Conservation (phyloP, 1,140 invertebrate species). For the Nymphalis io region DNA sequence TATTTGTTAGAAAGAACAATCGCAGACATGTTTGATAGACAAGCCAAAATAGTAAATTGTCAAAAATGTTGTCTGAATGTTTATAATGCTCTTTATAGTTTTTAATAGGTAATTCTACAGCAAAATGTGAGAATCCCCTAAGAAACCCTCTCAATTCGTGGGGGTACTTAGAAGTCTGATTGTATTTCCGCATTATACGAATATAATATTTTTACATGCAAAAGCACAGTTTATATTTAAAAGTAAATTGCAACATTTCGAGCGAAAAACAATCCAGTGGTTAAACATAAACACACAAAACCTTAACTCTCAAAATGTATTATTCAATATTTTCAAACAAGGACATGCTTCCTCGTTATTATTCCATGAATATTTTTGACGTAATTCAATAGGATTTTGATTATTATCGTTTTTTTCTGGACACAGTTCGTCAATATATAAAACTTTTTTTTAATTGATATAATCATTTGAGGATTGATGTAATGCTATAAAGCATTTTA, state of each 20-base stretch:
- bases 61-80: too few relatives aligned
- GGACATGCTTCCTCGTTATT: not conserved
- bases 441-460: not conserved
- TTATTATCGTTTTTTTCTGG: not conserved
- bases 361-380: constrained; percentile 6
- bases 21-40: too few relatives aligned
- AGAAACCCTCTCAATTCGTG: too few relatives aligned
- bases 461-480: too few relatives aligned
- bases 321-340: not conserved
- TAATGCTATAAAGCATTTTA: not conserved
- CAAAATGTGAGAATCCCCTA: too few relatives aligned
- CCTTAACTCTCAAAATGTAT: not conserved
- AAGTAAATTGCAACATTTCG: not conserved
- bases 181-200: too few relatives aligned
- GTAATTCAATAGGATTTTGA: not conserved
- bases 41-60: too few relatives aligned
- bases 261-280: not conserved
- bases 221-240: not conserved
- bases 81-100: too few relatives aligned
- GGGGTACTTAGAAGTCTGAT: too few relatives aligned
- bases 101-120: too few relatives aligned
- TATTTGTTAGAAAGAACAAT: not conserved
- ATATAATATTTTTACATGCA: too few relatives aligned
- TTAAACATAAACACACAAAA: not conserved
- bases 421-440: not conserved